Evolutionary conservation across 2,113 vertebrate species (phyloP).

Genomic region (Porphyrio hochstetteri): DNA sequence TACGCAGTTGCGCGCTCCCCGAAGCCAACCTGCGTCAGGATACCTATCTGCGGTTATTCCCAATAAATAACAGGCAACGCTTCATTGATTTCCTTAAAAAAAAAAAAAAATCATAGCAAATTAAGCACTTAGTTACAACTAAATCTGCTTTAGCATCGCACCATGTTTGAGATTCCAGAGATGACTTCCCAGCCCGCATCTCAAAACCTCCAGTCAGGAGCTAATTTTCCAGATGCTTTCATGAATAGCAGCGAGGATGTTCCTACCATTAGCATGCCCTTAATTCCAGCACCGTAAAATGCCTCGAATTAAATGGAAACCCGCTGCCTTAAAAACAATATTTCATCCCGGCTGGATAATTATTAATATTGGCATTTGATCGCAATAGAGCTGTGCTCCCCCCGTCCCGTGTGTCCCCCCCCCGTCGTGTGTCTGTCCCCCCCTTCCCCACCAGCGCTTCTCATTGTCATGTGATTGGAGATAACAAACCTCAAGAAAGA

Average conservation of each 20-base stretch:
- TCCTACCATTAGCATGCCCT: slow-evolving; percentile 66
- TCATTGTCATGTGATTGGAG: slow-evolving; percentile 55
- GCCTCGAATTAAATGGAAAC: slow-evolving; percentile 66
- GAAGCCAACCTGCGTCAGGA: slow-evolving; percentile 60
- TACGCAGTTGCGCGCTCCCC: slow-evolving; percentile 56
- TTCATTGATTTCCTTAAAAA: slow-evolving; percentile 69
- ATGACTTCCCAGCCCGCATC: slow-evolving; percentile 71
- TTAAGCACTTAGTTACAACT: slow-evolving; percentile 76
- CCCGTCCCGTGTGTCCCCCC: neutral
- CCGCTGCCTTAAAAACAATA: slow-evolving; percentile 51
- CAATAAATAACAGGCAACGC: slow-evolving; percentile 68
- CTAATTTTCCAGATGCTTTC: slow-evolving; percentile 69
- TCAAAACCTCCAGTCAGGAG: slow-evolving; percentile 68
- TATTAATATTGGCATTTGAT: slow-evolving; percentile 51
- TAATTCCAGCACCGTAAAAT: slow-evolving; percentile 71
- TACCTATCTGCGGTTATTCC: slow-evolving; percentile 69
- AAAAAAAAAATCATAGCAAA: slow-evolving; percentile 69
- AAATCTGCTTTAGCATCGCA: slow-evolving; percentile 63
- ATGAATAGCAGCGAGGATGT: slow-evolving; percentile 58
- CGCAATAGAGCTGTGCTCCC: neutral
- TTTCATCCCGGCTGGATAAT: slow-evolving; percentile 52
- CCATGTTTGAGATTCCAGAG: slow-evolving; percentile 70
- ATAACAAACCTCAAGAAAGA: slow-evolving; percentile 53
- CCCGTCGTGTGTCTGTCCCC: neutral
- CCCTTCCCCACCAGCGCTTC: neutral